A percentile compares a stretch with the other conserved stretches of the same genome.
phyloP scores from a whole-genome alignment of 2,797 vertebrate species.

The Clangula hyemalis region DNA sequence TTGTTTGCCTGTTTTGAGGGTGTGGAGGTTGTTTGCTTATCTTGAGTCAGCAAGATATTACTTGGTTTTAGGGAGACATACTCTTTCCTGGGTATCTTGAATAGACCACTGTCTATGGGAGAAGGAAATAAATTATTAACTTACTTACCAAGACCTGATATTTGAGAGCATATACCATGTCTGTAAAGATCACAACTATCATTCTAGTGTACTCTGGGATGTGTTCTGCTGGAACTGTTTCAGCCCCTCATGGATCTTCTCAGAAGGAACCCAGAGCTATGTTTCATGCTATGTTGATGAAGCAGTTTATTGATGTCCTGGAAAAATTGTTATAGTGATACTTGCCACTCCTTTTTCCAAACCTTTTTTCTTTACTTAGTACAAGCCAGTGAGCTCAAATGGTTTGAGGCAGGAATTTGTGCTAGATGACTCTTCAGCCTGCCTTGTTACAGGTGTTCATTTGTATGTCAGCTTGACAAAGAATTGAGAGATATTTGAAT shows the following conservation, averaged over 20 bases:
- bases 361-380: neutral
- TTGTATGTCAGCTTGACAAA: neutral
- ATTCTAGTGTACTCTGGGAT: neutral
- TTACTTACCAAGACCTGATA: neutral
- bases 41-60: neutral
- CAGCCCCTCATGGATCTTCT: neutral
- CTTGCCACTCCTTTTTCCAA: neutral
- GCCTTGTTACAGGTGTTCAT: neutral
- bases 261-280: too few species aligned
- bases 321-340: neutral
- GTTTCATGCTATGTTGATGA: neutral
- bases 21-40: neutral
- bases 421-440: neutral
- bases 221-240: neutral
- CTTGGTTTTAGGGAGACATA: neutral
- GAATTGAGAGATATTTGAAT: neutral
- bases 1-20: accelerated
- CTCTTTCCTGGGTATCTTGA: neutral
- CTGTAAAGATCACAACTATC: neutral
- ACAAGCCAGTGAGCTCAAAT: neutral
- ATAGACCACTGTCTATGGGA: neutral
- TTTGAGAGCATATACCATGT: neutral
- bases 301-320: neutral
- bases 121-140: neutral
- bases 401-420: neutral